Conservation (phyloP, 2,113 vertebrate species). For the Lampris megalopsis region DNA sequence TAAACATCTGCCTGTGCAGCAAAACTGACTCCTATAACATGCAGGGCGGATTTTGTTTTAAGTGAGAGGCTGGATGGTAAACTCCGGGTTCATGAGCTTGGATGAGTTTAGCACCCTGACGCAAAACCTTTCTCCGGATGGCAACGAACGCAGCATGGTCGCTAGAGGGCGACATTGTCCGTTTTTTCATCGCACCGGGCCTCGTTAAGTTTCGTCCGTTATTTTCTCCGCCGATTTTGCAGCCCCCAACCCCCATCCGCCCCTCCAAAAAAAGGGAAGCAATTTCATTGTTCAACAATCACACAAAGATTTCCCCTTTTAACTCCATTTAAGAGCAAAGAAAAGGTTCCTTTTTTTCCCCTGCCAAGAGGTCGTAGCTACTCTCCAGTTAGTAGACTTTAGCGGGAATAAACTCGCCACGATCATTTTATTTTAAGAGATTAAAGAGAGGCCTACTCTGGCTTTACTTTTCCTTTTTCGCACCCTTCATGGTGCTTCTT, state of each 20-base stretch:
- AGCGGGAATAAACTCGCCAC: no score
- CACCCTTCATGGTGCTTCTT: no score
- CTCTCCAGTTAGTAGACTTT: no score
- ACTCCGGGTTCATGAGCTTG: no score
- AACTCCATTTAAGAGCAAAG: background rate
- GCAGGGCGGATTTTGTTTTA: no score
- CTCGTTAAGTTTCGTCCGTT: background rate
- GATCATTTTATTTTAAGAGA: no score
- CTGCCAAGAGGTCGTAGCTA: no score
- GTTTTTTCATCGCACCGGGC: conserved; percentile 3
- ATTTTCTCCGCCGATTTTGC: background rate
- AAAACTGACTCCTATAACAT: background rate
- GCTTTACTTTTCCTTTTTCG: no score
- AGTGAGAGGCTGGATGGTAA: no score
- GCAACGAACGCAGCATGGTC: background rate
- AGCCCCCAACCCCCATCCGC: background rate
- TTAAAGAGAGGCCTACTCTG: no score
- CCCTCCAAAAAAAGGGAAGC: background rate
- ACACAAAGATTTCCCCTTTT: background rate
- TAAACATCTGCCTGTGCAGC: background rate
- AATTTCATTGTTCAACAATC: background rate
- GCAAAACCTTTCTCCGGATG: background rate
- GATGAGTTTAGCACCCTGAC: no score
- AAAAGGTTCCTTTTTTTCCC: background rate
- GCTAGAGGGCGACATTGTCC: conserved; percentile 79